phyloP scores from a whole-genome alignment of 2,797 vertebrate genomes.

The Morelia viridis region DNA sequence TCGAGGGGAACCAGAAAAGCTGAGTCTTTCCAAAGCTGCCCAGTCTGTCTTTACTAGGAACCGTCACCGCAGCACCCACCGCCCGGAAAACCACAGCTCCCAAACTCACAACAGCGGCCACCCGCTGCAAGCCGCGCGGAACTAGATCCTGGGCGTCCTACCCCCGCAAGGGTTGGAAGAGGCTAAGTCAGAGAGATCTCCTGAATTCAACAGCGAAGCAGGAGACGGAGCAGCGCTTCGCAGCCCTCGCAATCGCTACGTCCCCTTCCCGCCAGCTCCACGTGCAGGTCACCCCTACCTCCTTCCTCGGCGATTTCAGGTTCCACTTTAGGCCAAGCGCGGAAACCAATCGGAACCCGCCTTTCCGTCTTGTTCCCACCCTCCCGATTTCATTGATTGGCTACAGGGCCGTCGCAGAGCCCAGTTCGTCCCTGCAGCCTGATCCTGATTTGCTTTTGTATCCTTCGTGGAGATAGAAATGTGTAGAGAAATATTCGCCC shows the following conservation, averaged over 20 bases:
- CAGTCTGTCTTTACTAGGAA: not conserved
- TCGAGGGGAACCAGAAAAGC: not conserved
- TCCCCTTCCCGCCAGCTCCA: not conserved
- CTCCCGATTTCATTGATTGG: not conserved
- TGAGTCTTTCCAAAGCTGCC: not conserved
- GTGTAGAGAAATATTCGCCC: rapidly evolving
- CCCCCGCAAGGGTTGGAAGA: not conserved
- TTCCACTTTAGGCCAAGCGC: not conserved
- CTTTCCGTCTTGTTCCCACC: not conserved
- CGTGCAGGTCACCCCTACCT: not conserved
- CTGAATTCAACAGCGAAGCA: not conserved
- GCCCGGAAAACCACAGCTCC: not conserved
- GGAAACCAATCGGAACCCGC: not conserved
- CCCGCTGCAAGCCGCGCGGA: not conserved
- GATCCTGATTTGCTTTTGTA: not conserved
- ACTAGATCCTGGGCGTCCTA: no score
- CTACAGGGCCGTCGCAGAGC: not conserved
- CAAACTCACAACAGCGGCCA: not conserved
- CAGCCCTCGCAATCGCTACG: not conserved
- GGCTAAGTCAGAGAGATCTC: not conserved
- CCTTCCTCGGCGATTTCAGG: not conserved
- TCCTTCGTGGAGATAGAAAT: not conserved
- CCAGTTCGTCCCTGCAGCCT: not conserved
- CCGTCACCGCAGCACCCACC: no score
- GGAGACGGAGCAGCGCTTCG: not conserved